Percentiles rank a stretch among this genome's conserved stretches.
Conservation (phyloP, 2,888 invertebrate genomes). For the Andrena fulva region DNA sequence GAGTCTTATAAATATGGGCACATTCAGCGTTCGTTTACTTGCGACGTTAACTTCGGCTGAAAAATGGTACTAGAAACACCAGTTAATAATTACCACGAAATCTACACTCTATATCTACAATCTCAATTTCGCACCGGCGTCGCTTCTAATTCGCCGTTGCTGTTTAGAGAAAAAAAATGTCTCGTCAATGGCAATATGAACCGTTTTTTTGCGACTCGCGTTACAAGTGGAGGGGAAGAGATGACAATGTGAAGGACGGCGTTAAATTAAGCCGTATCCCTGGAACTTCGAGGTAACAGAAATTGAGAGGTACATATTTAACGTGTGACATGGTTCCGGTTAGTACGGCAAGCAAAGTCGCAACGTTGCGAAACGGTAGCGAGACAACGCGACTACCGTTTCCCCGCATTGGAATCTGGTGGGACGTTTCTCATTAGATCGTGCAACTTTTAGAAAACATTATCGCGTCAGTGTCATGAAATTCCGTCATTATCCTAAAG, state of each 20-base stretch:
- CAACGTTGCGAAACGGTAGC: conserved; percentile 33
- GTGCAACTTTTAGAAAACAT: background rate
- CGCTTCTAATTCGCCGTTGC: background rate
- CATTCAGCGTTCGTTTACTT: background rate
- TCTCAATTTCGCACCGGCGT: background rate
- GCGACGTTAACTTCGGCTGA: conserved; percentile 27
- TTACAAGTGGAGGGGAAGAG: background rate
- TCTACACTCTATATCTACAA: conserved; percentile 10
- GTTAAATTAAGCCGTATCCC: conserved; percentile 2
- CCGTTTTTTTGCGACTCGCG: background rate
- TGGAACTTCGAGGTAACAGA: background rate
- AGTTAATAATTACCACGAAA: conserved; percentile 29
- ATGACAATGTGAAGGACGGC: background rate
- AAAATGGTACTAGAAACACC: conserved; percentile 35
- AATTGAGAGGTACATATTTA: background rate
- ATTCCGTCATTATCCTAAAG: background rate
- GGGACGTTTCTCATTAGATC: background rate
- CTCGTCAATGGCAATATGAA: background rate
- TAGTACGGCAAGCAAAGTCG: background rate
- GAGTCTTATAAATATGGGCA: conserved; percentile 23
- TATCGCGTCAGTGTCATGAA: background rate
- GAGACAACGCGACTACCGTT: conserved; percentile 4
- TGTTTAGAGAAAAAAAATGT: conserved; percentile 4
- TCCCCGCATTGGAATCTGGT: background rate
- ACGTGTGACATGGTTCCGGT: background rate